Conservation (phyloP, 1,140 invertebrate genomes). For the Heliconius himera region DNA sequence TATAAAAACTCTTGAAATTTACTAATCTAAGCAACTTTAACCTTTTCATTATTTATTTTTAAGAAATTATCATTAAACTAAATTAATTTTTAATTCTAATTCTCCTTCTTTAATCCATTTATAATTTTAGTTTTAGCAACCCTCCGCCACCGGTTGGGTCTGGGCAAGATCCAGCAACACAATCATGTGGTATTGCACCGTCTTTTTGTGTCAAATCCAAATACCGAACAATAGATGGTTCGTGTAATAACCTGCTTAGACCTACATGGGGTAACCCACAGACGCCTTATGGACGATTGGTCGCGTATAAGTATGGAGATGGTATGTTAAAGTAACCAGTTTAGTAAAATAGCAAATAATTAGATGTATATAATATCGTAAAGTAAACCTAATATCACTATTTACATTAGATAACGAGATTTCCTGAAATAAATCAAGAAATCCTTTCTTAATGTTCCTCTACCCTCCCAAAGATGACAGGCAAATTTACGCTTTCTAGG, state of each 20-base stretch:
- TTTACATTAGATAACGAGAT: too few relatives aligned
- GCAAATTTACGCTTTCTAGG: too few relatives aligned
- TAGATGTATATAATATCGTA: not conserved
- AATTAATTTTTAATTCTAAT: not conserved
- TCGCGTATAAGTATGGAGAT: conserved; percentile 91
- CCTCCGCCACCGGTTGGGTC: conserved; percentile 63
- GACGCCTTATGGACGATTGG: conserved; percentile 86
- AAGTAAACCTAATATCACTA: too few relatives aligned
- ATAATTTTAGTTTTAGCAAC: conserved; percentile 66
- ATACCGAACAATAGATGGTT: conserved; percentile 88
- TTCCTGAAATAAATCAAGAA: too few relatives aligned
- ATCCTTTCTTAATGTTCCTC: too few relatives aligned
- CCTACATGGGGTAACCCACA: conserved; percentile 87
- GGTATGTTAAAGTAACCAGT: conserved; percentile 80
- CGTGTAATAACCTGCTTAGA: conserved; percentile 91
- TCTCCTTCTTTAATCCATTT: not conserved
- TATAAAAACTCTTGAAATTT: too few relatives aligned
- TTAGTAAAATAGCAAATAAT: too few relatives aligned
- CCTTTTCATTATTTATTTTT: too few relatives aligned
- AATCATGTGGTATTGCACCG: conserved; percentile 64
- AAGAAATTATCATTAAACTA: too few relatives aligned
- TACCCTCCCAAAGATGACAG: too few relatives aligned
- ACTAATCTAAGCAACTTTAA: too few relatives aligned
- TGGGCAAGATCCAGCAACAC: conserved; percentile 53
- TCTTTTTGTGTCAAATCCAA: conserved; percentile 62